Percentiles rank a stretch among this genome's conserved stretches.
Conservation (phyloP, 2,113 vertebrate species). For the Trogon surrucura region DNA sequence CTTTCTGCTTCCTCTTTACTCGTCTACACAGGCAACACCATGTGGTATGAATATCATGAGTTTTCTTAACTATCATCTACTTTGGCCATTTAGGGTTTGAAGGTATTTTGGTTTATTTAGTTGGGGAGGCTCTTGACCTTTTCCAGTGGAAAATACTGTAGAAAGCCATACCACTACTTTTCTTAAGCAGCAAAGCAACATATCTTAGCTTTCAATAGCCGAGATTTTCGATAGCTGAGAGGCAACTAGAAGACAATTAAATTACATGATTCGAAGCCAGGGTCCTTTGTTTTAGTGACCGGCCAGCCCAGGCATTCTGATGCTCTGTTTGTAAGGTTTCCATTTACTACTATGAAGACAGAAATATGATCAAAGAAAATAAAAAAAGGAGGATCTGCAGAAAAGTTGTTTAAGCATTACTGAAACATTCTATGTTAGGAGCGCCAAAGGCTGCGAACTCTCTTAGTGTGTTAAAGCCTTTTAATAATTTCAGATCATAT, state of each 20-base stretch:
- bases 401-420: slow-evolving; percentile 51
- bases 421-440: slow-evolving; percentile 15
- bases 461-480: slow-evolving; percentile 50
- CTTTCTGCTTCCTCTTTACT: background rate
- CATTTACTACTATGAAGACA: slow-evolving; percentile 29
- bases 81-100: background rate
- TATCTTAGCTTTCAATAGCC: background rate
- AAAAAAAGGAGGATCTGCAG: slow-evolving; percentile 48
- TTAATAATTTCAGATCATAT: slow-evolving; percentile 58
- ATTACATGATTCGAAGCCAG: background rate
- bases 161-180: background rate
- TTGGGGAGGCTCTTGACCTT: background rate
- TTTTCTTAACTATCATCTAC: background rate
- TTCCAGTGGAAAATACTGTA: background rate
- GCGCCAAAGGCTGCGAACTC: background rate
- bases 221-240: background rate
- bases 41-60: background rate
- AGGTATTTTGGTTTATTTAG: background rate
- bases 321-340: slow-evolving; percentile 27
- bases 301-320: background rate
- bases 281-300: slow-evolving; percentile 21
- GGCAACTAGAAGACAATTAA: background rate
- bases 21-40: background rate
- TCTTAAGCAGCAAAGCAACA: background rate
- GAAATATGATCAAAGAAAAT: slow-evolving; percentile 60